Percentiles rank a stretch among this genome's conserved stretches.
phyloP scores from a whole-genome alignment of 2,797 vertebrate genomes.

The Mus caroli region DNA sequence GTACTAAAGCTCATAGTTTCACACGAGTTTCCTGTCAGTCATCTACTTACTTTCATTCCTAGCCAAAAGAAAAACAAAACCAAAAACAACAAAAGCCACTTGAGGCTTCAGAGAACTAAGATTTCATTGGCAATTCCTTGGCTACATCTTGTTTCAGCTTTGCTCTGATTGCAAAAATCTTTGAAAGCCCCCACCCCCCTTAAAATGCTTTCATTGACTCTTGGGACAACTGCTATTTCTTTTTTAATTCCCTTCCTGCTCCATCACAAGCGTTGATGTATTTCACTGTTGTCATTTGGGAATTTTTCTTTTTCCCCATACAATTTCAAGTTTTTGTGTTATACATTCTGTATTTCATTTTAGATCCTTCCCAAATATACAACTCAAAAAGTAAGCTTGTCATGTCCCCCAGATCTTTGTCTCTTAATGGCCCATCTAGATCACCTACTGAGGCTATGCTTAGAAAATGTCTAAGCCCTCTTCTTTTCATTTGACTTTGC shows the following conservation, averaged over 20 bases:
- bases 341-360: neutral
- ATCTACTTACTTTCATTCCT: neutral
- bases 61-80: neutral
- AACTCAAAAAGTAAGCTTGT: neutral
- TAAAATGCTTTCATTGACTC: neutral
- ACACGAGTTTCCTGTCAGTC: neutral
- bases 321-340: neutral
- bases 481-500: neutral
- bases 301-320: neutral
- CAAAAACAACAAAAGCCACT: neutral
- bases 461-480: neutral
- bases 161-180: neutral
- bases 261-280: neutral
- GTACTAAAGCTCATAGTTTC: neutral
- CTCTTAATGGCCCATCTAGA: neutral
- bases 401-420: neutral
- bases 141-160: neutral
- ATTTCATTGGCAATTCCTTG: neutral
- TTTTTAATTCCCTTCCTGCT: neutral
- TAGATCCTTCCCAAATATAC: neutral
- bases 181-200: neutral
- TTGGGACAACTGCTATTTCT: neutral
- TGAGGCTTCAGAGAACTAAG: neutral
- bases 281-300: neutral
- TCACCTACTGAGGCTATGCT: neutral